A percentile compares a stretch with the other conserved stretches of the same genome.
These are phyloP conservation scores for Muntiacus muntjak DNA, from an alignment of 2,113 vertebrate genomes.

Conservation along the genomic window DNA sequence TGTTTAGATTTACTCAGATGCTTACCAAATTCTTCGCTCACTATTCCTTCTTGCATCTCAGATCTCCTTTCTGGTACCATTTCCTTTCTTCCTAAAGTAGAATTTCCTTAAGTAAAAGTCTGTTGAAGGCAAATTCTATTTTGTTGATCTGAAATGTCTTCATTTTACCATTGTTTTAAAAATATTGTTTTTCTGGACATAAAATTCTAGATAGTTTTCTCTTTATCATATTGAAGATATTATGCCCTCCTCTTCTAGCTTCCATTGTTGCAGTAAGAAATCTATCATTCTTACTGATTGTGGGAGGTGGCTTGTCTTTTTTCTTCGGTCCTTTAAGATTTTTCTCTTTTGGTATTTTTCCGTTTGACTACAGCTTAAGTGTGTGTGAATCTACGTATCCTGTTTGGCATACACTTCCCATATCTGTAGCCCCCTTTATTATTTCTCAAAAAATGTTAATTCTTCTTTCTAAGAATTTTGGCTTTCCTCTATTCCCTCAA, in stretches of 20 bases:
- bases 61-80: constrained; percentile 14
- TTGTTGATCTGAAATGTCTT: not conserved
- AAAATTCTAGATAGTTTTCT: constrained; percentile 20
- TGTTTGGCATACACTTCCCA: not conserved
- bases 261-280: not conserved
- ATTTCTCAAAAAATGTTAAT: not conserved
- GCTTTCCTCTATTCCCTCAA: not conserved
- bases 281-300: not conserved
- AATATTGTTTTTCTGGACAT: not conserved
- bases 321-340: not conserved
- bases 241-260: not conserved
- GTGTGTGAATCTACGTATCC: not conserved
- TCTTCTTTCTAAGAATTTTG: constrained; percentile 19
- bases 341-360: not conserved
- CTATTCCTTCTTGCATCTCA: not conserved
- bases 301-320: not conserved
- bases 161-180: not conserved
- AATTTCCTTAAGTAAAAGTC: constrained; percentile 44
- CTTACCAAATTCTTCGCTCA: constrained; percentile 18
- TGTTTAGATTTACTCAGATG: constrained; percentile 10
- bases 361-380: not conserved
- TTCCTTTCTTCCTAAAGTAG: constrained; percentile 35
- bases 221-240: not conserved
- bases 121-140: constrained; percentile 18
- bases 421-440: not conserved